Conservation (phyloP, 2,113 vertebrate species). For the Mungos mungo region DNA sequence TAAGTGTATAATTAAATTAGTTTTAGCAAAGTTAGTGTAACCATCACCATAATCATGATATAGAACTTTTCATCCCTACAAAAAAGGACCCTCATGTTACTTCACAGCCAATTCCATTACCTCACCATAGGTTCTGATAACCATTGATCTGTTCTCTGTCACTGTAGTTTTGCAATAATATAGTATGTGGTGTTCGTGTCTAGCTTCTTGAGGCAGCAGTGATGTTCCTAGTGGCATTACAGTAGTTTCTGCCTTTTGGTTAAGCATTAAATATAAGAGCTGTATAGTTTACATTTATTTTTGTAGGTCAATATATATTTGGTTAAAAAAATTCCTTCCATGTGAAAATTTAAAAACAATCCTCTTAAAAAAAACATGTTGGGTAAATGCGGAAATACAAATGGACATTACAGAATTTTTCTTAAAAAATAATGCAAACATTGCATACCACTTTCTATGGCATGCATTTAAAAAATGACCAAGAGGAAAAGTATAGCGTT, state of each 20-base stretch:
- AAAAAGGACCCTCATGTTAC: neutral
- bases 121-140: neutral
- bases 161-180: neutral
- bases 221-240: neutral
- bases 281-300: neutral
- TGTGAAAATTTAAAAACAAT: neutral
- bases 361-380: neutral
- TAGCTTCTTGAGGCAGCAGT: neutral
- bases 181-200: neutral
- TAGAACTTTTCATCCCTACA: neutral
- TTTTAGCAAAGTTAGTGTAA: neutral
- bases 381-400: neutral
- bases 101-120: neutral
- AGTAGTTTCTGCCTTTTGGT: neutral
- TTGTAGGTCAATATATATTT: neutral
- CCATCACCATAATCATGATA: neutral
- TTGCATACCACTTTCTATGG: neutral
- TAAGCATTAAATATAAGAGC: neutral
- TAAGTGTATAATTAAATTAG: neutral
- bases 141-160: neutral
- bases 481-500: neutral
- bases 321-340: neutral
- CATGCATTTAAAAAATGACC: neutral
- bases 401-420: neutral
- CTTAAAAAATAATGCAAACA: neutral